phyloP scores from a whole-genome alignment of 2,113 vertebrate genomes.

The Machaerirhynchus nigripectus region DNA sequence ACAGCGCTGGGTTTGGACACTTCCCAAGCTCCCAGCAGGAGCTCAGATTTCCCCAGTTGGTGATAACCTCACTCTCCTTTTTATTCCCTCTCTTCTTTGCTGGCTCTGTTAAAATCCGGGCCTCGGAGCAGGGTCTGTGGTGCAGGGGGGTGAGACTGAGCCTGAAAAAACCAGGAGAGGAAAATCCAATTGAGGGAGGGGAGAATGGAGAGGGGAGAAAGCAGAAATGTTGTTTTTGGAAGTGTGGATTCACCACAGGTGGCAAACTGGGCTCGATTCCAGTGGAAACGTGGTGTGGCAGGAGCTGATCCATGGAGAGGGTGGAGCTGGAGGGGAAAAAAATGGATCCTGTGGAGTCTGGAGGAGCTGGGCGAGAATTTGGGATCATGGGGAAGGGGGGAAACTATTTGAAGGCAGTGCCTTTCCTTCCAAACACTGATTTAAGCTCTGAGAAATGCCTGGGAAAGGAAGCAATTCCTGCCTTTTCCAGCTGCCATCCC shows the following conservation, averaged over 20 bases:
- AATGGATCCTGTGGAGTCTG: background rate
- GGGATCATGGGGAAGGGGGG: background rate
- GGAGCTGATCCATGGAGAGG: background rate
- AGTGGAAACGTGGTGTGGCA: background rate
- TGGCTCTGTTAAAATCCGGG: background rate
- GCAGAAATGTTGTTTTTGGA: background rate
- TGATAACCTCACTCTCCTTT: background rate
- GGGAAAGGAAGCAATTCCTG: background rate
- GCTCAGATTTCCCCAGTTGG: fast-evolving
- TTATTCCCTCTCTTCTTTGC: background rate
- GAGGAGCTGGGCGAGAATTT: background rate
- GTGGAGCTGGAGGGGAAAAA: background rate
- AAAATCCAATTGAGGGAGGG: background rate
- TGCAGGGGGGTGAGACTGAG: background rate
- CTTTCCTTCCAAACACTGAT: background rate
- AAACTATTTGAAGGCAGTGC: background rate
- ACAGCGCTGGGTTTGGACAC: background rate
- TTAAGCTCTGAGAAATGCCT: background rate
- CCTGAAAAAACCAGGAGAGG: no score
- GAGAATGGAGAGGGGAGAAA: background rate
- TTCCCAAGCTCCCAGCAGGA: background rate
- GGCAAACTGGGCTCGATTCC: fast-evolving
- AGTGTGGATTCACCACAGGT: fast-evolving
- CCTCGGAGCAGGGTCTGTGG: background rate
- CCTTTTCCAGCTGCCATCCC: background rate